Percentiles rank a stretch among this genome's conserved stretches.
These are phyloP conservation scores for Chascanopsetta lugubris DNA, from an alignment of 2,113 vertebrate species.

Conservation along the genomic window DNA sequence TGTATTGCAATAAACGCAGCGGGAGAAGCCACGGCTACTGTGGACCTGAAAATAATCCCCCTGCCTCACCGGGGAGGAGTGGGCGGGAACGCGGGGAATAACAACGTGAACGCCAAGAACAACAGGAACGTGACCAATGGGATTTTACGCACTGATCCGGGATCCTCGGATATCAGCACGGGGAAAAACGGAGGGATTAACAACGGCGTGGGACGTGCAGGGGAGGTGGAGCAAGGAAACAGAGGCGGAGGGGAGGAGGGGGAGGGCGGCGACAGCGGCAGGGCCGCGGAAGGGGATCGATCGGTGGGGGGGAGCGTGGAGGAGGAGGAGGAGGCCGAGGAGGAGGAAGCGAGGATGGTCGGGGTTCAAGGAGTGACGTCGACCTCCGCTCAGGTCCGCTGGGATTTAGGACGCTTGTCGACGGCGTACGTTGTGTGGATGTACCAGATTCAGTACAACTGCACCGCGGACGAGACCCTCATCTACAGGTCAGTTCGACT, in stretches of 20 bases:
- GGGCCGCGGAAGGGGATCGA: conserved; percentile 54
- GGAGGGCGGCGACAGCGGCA: conserved; percentile 29
- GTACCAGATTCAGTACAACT: conserved; percentile 87
- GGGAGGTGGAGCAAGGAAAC: conserved; percentile 58
- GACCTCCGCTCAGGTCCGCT: conserved; percentile 87
- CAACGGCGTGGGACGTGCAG: conserved; percentile 49
- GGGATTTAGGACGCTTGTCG: conserved; percentile 82
- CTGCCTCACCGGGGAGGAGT: conserved; percentile 86
- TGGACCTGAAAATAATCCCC: conserved; percentile 90
- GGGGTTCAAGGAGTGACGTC: conserved; percentile 86
- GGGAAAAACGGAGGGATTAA: conserved; percentile 77
- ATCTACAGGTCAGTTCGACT: conserved; percentile 81
- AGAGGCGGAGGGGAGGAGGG: conserved; percentile 40
- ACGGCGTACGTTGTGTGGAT: conserved; percentile 81
- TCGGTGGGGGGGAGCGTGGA: conserved; percentile 58
- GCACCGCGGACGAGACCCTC: conserved; percentile 78
- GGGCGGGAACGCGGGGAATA: conserved; percentile 69
- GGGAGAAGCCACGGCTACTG: conserved; percentile 87
- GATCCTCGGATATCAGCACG: conserved; percentile 78
- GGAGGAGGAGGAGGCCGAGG: conserved; percentile 44
- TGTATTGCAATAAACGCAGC: conserved; percentile 93
- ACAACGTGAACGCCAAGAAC: conserved; percentile 65
- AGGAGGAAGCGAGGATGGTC: conserved; percentile 71
- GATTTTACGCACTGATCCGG: conserved; percentile 75
- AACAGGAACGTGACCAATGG: conserved; percentile 71